phyloP scores from a whole-genome alignment of 2,113 vertebrate species.

The Triplophysa rosa region DNA sequence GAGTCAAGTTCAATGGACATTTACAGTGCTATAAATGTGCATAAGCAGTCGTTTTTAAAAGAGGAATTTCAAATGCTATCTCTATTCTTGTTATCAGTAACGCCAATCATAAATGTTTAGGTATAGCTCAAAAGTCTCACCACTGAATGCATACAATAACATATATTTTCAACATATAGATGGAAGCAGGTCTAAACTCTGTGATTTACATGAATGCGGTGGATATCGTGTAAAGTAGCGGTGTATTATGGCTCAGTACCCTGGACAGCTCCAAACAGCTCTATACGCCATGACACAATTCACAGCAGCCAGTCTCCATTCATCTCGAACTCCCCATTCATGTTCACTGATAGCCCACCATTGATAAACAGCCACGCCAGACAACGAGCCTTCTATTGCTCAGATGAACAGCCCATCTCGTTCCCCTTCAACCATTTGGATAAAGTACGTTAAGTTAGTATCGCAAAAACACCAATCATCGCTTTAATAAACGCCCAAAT shows the following conservation, averaged over 20 bases:
- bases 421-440: not conserved
- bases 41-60: not conserved
- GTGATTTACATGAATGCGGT: not conserved
- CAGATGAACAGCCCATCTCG: conserved; percentile 11
- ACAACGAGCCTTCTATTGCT: conserved; percentile 6
- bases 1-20: not conserved
- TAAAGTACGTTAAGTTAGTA: not conserved
- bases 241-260: conserved; percentile 62
- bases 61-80: too few relatives aligned
- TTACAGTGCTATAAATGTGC: not conserved
- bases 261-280: conserved; percentile 64
- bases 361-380: conserved; percentile 46
- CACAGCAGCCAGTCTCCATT: conserved; percentile 48
- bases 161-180: not conserved
- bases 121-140: not conserved
- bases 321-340: conserved; percentile 54
- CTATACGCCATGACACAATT: conserved; percentile 38
- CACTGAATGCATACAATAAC: too few relatives aligned
- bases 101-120: too few relatives aligned
- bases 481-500: not conserved
- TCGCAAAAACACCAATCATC: not conserved
- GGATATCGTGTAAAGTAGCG: conserved; percentile 4
- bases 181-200: not conserved
- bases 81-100: too few relatives aligned
- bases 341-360: conserved; percentile 47